These are phyloP conservation scores for Papio anubis DNA, from an alignment of 2,113 vertebrate genomes.

Conservation along the genomic window DNA sequence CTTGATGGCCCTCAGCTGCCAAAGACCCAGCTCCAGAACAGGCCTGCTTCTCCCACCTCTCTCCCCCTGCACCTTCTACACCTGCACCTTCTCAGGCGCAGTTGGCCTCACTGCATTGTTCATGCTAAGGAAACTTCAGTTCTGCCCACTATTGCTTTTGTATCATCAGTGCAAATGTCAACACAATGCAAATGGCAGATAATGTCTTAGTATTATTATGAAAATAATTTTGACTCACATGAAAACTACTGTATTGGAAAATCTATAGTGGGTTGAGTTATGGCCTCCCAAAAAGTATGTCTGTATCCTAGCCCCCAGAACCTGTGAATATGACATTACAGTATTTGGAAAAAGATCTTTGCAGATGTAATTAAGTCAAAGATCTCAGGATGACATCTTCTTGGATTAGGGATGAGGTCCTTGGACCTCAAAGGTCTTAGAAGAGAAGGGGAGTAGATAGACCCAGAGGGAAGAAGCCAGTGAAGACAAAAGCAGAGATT, in stretches of 20 bases:
- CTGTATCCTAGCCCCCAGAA: not conserved
- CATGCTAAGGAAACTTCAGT: not conserved
- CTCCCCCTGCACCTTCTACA: not conserved
- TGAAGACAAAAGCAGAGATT: not conserved
- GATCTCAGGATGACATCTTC: not conserved
- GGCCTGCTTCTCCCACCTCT: not conserved
- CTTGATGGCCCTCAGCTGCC: not conserved
- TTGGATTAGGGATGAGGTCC: not conserved
- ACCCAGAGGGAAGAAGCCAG: not conserved
- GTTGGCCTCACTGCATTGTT: not conserved
- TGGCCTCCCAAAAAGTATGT: not conserved
- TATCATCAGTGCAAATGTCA: not conserved
- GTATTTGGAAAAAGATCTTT: not conserved
- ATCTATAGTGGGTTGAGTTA: not conserved
- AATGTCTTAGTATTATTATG: not conserved
- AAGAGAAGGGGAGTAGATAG: not conserved
- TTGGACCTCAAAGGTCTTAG: too few species aligned
- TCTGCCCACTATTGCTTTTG: not conserved
- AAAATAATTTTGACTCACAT: not conserved
- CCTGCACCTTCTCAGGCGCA: not conserved
- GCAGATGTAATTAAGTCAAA: not conserved
- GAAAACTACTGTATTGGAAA: not conserved
- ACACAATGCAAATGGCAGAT: not conserved
- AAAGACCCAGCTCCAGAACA: not conserved
- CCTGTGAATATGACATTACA: not conserved